A percentile compares a stretch with the other conserved stretches of the same genome.
phyloP scores from a whole-genome alignment of 2,797 vertebrate genomes.

The Gobionotothen gibberifrons region DNA sequence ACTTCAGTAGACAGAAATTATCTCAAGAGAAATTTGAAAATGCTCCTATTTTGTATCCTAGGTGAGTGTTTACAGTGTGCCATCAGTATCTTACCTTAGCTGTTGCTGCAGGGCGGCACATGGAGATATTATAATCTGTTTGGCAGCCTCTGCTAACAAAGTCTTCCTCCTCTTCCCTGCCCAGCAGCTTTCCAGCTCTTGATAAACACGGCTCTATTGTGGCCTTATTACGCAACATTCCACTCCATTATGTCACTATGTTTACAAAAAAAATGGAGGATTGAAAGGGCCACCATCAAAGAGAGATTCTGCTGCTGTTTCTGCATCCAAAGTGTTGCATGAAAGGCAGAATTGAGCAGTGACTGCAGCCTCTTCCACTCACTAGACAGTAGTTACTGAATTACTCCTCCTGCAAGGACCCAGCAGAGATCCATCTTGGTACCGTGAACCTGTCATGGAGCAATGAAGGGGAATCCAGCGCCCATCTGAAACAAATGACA shows the following conservation, averaged over 20 bases:
- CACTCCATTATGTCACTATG: conserved; percentile 57
- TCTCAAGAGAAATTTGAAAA: not conserved
- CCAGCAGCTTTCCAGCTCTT: conserved; percentile 51
- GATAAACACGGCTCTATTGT: conserved; percentile 58
- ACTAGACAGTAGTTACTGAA: conserved; percentile 83
- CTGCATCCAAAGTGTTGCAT: conserved; percentile 34
- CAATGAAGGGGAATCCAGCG: conserved; percentile 82
- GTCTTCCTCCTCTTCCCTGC: conserved; percentile 53
- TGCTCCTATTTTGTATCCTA: conserved; percentile 1
- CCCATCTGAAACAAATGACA: conserved; percentile 90
- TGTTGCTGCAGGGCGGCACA: conserved; percentile 35
- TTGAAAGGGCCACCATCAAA: conserved; percentile 52
- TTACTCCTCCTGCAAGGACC: conserved; percentile 78
- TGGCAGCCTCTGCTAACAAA: conserved; percentile 52
- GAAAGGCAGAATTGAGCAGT: conserved; percentile 56
- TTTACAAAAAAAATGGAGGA: conserved; percentile 42
- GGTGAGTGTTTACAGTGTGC: conserved; percentile 3
- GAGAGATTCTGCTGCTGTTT: conserved; percentile 24
- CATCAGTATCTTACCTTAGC: conserved; percentile 33
- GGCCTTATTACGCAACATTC: conserved; percentile 61
- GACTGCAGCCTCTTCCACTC: conserved; percentile 64
- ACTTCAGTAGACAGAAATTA: not conserved
- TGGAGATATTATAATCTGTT: conserved; percentile 51
- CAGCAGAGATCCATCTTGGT: conserved; percentile 83
- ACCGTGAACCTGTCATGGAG: conserved; percentile 83